Percentiles rank a stretch among this genome's conserved stretches.
phyloP scores from a whole-genome alignment of 2,113 vertebrate species.

The Peromyscus polionotus region DNA sequence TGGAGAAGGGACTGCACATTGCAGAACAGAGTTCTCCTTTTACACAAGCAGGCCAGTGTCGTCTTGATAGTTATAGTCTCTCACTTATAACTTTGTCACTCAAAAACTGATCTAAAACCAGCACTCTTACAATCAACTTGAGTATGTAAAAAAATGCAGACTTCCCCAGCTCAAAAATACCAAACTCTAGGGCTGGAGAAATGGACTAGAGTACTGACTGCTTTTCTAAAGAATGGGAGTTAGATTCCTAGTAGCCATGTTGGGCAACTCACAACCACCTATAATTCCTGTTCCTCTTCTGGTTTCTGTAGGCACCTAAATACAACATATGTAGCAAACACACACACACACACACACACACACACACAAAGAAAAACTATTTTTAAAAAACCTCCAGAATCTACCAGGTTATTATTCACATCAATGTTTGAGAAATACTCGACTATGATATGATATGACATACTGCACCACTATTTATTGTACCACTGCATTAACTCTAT shows the following conservation, averaged over 20 bases:
- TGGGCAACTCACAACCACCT: neutral
- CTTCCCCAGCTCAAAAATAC: neutral
- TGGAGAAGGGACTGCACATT: neutral
- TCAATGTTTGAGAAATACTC: neutral
- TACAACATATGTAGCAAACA: neutral
- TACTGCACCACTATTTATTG: neutral
- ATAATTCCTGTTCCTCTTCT: neutral
- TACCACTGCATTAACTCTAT: neutral
- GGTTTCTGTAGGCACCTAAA: neutral
- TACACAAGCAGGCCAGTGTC: neutral
- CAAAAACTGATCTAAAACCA: neutral
- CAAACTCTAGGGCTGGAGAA: neutral
- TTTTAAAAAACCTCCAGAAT: neutral
- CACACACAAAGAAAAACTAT: neutral
- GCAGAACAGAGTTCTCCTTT: neutral
- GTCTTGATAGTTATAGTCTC: neutral
- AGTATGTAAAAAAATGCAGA: neutral
- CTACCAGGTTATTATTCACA: neutral
- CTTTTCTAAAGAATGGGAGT: neutral
- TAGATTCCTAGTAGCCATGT: neutral
- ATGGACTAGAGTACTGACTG: neutral
- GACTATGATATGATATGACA: neutral
- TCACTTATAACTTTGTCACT: neutral
- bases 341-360: neutral
- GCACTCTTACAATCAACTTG: no score